Percentiles rank a stretch among this genome's conserved stretches.
Conservation (phyloP, 1,140 invertebrate genomes). For the Cardiocondyla obscurior region DNA sequence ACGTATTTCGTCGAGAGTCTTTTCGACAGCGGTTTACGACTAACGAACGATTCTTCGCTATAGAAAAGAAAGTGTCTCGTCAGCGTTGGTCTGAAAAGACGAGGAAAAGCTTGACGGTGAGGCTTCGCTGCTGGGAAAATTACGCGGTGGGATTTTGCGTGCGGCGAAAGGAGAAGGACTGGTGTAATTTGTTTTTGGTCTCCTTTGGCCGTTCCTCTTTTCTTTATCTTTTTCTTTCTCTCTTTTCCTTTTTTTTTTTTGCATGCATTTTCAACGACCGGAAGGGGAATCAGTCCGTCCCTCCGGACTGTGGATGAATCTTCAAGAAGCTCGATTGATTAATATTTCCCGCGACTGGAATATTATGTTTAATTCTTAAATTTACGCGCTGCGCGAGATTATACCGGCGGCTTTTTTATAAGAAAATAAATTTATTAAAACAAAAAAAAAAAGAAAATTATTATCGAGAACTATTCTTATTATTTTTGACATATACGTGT, state of each 20-base stretch:
- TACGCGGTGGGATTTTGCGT: conserved; percentile 54
- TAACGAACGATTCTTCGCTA: conserved; percentile 78
- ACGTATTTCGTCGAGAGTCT: conserved; percentile 63
- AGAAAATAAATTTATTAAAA: background rate
- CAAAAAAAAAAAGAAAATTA: background rate
- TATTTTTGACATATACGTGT: background rate
- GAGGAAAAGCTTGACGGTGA: conserved; percentile 70
- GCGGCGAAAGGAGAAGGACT: conserved; percentile 43
- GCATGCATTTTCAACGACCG: conserved; percentile 31
- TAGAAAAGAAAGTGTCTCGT: conserved; percentile 77
- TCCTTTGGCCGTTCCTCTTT: conserved; percentile 58
- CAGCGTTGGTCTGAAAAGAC: conserved; percentile 71
- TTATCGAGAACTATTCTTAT: background rate
- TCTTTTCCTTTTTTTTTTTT: conserved; percentile 43
- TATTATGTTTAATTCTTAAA: conserved; percentile 32
- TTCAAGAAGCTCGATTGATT: conserved; percentile 45
- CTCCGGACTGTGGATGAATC: conserved; percentile 21
- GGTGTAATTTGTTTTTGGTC: conserved; percentile 77
- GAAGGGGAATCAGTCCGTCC: background rate
- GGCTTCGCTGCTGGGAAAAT: conserved; percentile 71
- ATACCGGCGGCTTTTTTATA: background rate
- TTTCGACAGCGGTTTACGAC: conserved; percentile 61
- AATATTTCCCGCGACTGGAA: conserved; percentile 31
- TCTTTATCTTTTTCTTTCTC: conserved; percentile 50
- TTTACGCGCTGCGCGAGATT: background rate